A percentile compares a stretch with the other conserved stretches of the same genome.
Evolutionary conservation across 2,797 vertebrate genomes (phyloP).

Genomic region (Adelosebastes latens): DNA sequence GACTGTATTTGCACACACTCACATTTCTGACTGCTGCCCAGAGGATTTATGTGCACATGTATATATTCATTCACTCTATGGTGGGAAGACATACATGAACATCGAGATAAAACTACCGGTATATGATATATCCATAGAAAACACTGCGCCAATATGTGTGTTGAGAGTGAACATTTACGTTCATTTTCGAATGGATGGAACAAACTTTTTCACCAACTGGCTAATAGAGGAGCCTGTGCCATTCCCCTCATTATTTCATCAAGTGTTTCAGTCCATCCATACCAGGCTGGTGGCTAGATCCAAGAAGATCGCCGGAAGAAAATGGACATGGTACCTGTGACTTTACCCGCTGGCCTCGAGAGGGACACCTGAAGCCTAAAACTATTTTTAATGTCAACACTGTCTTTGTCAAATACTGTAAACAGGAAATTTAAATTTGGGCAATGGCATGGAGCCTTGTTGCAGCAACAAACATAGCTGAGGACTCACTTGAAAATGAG

Average conservation of each 20-base stretch:
- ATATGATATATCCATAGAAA: constrained; percentile 13
- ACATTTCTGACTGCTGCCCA: background rate
- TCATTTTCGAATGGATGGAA: constrained; percentile 2
- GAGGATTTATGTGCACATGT: constrained; percentile 21
- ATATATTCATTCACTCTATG: constrained; percentile 3
- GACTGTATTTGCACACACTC: constrained; percentile 25
- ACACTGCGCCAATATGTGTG: background rate
- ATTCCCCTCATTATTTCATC: background rate
- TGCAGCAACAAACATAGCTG: background rate
- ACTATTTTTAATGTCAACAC: background rate
- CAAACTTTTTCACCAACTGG: background rate
- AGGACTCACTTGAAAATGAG: background rate
- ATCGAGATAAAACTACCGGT: background rate
- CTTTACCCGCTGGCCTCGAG: background rate
- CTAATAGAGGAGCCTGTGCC: background rate
- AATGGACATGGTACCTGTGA: background rate
- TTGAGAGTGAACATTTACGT: background rate
- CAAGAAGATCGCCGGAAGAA: background rate
- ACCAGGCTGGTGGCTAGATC: background rate
- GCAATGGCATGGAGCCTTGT: background rate
- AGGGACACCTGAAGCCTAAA: background rate
- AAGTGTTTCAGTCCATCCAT: background rate
- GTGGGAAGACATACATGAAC: background rate
- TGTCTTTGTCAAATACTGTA: constrained; percentile 4
- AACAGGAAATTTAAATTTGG: background rate